These are phyloP conservation scores for Itoplectis maculator DNA, from an alignment of 2,888 invertebrate genomes.

Conservation along the genomic window DNA sequence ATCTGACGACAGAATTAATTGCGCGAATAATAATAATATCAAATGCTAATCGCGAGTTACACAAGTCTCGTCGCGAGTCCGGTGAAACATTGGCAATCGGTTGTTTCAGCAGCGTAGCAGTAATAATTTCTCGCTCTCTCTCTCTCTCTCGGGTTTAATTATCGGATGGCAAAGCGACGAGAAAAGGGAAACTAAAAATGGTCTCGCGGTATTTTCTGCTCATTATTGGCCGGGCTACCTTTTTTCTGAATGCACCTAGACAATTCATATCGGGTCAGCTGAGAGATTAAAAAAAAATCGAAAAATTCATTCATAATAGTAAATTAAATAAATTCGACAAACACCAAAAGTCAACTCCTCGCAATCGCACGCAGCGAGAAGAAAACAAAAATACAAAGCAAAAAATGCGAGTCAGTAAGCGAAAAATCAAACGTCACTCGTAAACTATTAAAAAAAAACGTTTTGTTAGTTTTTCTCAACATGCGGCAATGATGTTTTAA, in stretches of 20 bases:
- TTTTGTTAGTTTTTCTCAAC: neutral
- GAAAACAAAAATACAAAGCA: neutral
- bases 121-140: slow-evolving; percentile 18
- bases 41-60: slow-evolving; percentile 50
- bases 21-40: slow-evolving; percentile 41
- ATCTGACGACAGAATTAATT: slow-evolving; percentile 11
- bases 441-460: neutral
- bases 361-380: neutral
- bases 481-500: slow-evolving; percentile 17
- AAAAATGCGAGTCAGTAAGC: slow-evolving; percentile 3
- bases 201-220: neutral
- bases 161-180: slow-evolving; percentile 24
- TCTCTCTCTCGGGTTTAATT: slow-evolving; percentile 30
- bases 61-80: slow-evolving; percentile 20
- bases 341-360: neutral
- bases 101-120: neutral
- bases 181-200: neutral
- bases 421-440: neutral
- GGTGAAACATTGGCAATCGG: neutral
- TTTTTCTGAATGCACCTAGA: too few species aligned
- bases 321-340: neutral
- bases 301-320: neutral
- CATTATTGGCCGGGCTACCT: neutral
- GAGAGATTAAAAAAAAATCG: too few species aligned
- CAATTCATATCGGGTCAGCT: neutral